Conservation (phyloP, 1,140 invertebrate species). For the Macrotrachela quadricornifera region DNA sequence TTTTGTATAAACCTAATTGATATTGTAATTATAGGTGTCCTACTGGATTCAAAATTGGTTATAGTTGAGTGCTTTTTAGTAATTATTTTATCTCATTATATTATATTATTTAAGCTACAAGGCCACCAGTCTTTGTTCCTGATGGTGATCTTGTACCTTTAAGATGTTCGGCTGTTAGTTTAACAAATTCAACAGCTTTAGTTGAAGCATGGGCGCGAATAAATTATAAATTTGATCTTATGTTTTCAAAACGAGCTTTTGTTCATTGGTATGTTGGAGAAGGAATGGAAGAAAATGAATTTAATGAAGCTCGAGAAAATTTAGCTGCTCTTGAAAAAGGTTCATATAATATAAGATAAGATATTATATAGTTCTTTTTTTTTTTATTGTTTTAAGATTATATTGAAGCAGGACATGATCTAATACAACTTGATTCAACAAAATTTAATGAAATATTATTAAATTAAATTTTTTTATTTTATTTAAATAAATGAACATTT, state of each 20-base stretch:
- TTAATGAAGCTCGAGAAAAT: constrained; percentile 25
- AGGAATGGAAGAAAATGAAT: constrained; percentile 4
- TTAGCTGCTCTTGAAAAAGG: constrained; percentile 43
- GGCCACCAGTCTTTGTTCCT: constrained; percentile 19
- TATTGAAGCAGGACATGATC: no score
- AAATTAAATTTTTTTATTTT: no score
- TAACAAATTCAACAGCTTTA: constrained; percentile 53
- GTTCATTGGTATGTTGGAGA: constrained; percentile 23
- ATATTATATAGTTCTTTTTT: no score
- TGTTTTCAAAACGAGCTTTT: constrained; percentile 36
- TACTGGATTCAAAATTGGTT: constrained; percentile 44
- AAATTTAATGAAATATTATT: no score
- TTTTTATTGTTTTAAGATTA: no score
- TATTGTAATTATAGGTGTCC: constrained; percentile 27
- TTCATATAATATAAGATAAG: neutral
- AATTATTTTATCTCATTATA: no score
- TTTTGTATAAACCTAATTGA: no score
- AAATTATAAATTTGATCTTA: constrained; percentile 41
- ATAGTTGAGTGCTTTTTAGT: no score
- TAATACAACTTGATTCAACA: no score
- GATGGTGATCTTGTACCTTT: constrained; percentile 57
- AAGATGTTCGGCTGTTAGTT: constrained; percentile 58
- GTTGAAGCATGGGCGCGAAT: constrained; percentile 44
- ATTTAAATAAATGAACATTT: no score
- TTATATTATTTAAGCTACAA: constrained; percentile 14